Conservation (phyloP, 2,888 invertebrate species). For the Macaria liturata region DNA sequence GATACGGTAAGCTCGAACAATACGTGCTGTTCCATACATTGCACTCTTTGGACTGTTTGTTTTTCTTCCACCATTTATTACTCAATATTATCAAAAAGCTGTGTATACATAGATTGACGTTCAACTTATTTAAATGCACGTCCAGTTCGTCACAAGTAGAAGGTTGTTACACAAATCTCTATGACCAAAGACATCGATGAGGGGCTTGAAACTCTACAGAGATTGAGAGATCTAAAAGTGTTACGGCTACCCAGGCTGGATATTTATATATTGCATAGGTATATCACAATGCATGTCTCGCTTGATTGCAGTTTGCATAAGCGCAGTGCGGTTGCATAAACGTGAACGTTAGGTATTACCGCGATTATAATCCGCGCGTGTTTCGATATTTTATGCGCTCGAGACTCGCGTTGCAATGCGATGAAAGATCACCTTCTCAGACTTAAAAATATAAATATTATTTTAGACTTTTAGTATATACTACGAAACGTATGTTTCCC, state of each 20-base stretch:
- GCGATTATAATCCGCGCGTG: slow-evolving; percentile 75
- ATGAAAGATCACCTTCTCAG: slow-evolving; percentile 65
- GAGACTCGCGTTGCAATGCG: slow-evolving; percentile 21
- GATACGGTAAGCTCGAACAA: neutral
- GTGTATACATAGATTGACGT: no score
- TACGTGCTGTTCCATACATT: neutral
- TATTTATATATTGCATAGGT: slow-evolving; percentile 49
- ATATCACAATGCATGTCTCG: slow-evolving; percentile 49
- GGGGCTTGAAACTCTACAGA: no score
- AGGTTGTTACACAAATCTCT: no score
- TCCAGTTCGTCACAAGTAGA: no score
- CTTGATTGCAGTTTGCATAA: slow-evolving; percentile 76
- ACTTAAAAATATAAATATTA: slow-evolving; percentile 33
- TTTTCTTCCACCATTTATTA: no score
- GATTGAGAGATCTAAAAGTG: neutral
- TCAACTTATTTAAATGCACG: no score
- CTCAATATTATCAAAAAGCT: no score
- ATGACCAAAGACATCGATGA: neutral
- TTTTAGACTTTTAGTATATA: no score
- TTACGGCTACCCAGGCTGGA: neutral
- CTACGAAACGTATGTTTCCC: no score
- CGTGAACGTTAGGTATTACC: slow-evolving; percentile 59
- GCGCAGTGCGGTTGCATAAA: slow-evolving; percentile 65
- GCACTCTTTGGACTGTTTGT: neutral
- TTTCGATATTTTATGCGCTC: slow-evolving; percentile 63